A percentile compares a stretch with the other conserved stretches of the same genome.
phyloP scores from a whole-genome alignment of 2,113 vertebrate species.

The Saccopteryx leptura region DNA sequence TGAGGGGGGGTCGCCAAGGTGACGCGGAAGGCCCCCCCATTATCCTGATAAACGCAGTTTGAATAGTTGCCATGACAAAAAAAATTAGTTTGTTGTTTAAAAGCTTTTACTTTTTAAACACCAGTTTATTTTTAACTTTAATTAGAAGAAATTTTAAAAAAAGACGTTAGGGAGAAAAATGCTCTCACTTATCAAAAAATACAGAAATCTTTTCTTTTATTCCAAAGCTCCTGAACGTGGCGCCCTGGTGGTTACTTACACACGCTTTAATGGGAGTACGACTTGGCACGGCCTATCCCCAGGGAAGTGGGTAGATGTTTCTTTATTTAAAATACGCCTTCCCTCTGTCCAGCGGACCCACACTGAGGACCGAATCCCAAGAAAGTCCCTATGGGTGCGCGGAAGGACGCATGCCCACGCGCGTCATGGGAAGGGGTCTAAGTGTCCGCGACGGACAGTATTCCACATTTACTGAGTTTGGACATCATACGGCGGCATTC shows the following conservation, averaged over 20 bases:
- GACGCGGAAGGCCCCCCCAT: rapidly evolving
- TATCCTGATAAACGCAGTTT: not conserved
- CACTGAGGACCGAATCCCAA: too few species aligned
- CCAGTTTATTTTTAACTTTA: not conserved
- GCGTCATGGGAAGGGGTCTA: not conserved
- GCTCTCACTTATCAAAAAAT: not conserved
- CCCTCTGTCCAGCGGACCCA: not conserved
- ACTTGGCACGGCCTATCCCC: not conserved
- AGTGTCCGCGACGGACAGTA: not conserved
- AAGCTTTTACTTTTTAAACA: not conserved
- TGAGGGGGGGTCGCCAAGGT: rapidly evolving
- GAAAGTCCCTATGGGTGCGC: not conserved
- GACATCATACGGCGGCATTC: not conserved
- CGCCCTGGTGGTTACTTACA: rapidly evolving
- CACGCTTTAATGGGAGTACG: not conserved
- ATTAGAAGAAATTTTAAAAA: not conserved
- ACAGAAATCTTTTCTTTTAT: not conserved
- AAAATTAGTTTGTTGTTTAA: not conserved
- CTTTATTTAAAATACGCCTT: not conserved
- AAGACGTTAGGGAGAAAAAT: not conserved
- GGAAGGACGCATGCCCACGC: too few species aligned
- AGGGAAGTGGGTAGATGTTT: not conserved
- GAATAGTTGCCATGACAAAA: not conserved
- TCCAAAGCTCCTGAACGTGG: not conserved
- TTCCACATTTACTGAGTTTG: not conserved